Evolutionary conservation across 2,113 vertebrate species (phyloP).

Genomic region (Mystacornis crossleyi): DNA sequence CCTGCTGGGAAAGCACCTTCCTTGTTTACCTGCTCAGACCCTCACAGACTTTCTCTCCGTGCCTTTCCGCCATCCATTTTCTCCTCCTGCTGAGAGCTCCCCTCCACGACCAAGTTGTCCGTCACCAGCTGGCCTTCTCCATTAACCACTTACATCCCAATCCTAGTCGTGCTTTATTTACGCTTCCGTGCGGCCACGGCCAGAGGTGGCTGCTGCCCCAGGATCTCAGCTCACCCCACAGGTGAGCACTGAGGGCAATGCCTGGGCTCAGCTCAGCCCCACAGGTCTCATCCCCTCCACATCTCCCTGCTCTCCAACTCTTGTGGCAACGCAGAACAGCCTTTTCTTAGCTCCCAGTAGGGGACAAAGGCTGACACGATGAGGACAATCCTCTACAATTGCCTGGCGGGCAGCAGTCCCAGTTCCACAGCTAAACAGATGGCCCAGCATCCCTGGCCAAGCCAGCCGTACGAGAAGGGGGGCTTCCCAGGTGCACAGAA

Average conservation of each 20-base stretch:
- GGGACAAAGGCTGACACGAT: accelerated
- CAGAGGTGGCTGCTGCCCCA: neutral
- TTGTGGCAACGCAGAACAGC: neutral
- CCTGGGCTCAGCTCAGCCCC: neutral
- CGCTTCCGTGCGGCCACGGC: accelerated
- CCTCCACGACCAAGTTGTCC: neutral
- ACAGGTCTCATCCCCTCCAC: accelerated
- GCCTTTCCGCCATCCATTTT: neutral
- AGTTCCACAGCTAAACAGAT: neutral
- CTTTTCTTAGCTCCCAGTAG: neutral
- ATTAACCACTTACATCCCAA: neutral
- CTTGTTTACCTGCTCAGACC: neutral
- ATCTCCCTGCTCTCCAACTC: neutral
- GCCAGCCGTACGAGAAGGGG: accelerated
- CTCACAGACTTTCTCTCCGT: neutral
- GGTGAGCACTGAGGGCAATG: accelerated
- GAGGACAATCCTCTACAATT: neutral
- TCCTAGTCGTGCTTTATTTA: accelerated
- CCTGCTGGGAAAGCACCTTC: constrained; percentile 23
- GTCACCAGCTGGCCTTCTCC: neutral
- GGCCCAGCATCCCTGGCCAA: neutral
- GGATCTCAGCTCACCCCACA: neutral
- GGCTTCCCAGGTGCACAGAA: neutral
- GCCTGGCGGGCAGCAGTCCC: neutral
- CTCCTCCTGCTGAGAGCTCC: neutral